phyloP scores from a whole-genome alignment of 2,797 vertebrate genomes.

The Okamejei kenojei region DNA sequence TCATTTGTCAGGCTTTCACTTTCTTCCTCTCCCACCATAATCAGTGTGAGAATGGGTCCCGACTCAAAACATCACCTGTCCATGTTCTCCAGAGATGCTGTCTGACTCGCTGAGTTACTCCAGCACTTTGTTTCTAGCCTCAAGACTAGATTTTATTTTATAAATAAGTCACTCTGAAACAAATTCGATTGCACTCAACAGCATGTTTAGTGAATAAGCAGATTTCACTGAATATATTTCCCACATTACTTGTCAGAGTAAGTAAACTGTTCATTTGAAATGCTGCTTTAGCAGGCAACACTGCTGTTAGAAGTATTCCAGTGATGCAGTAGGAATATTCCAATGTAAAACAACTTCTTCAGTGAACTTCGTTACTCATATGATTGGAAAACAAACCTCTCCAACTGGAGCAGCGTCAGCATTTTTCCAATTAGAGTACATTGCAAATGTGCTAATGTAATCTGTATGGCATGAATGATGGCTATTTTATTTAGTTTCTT shows the following conservation, averaged over 20 bases:
- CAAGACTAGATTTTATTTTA: background rate
- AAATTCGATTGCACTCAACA: background rate
- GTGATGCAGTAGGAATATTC: background rate
- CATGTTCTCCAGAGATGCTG: too few relatives aligned
- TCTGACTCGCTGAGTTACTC: too few relatives aligned
- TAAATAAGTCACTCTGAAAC: background rate
- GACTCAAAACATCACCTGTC: too few relatives aligned
- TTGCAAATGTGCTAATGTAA: background rate
- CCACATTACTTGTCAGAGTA: conserved; percentile 5
- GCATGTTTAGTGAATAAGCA: conserved; percentile 21
- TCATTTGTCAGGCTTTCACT: too few relatives aligned
- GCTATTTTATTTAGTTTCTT: background rate
- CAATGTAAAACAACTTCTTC: background rate
- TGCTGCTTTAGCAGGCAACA: background rate
- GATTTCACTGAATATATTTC: conserved; percentile 25
- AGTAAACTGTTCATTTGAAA: conserved; percentile 20
- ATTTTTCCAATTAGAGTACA: background rate
- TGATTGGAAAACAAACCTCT: background rate
- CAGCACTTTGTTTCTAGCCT: too few relatives aligned
- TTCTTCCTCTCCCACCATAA: too few relatives aligned
- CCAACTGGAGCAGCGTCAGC: background rate
- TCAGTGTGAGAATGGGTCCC: too few relatives aligned
- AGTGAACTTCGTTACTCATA: background rate
- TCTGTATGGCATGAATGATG: background rate
- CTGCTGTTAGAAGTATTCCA: background rate